A percentile compares a stretch with the other conserved stretches of the same genome.
phyloP scores from a whole-genome alignment of 30 jellyfish, hydroid and myxozoan species.

The Cassiopea xamachana region DNA sequence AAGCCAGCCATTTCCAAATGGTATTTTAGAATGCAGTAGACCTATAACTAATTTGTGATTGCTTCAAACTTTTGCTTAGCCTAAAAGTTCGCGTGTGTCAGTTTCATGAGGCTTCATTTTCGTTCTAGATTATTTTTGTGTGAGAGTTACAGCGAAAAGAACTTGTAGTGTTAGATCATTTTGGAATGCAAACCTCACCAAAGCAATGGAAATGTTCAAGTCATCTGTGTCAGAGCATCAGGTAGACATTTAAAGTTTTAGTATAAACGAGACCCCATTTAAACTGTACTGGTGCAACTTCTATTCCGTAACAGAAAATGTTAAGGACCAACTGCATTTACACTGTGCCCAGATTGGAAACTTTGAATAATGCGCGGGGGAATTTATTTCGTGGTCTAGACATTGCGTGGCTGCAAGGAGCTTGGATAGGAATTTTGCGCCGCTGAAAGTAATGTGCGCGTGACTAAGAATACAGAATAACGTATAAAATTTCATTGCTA shows the following conservation, averaged over 20 bases:
- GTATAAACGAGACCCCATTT: neutral
- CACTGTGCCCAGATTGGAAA: neutral
- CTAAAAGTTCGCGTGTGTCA: neutral
- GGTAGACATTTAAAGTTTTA: neutral
- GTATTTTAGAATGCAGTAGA: neutral
- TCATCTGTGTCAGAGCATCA: neutral
- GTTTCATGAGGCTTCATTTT: neutral
- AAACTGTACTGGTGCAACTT: too few species aligned
- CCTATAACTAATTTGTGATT: neutral
- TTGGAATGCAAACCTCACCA: slow-evolving; percentile 26
- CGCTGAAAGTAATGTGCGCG: neutral
- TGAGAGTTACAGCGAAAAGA: neutral
- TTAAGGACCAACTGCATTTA: too few species aligned
- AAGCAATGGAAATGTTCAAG: neutral
- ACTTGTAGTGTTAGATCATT: neutral
- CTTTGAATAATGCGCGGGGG: neutral
- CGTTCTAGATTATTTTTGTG: neutral
- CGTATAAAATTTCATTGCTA: neutral
- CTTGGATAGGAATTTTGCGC: too few species aligned
- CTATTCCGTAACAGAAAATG: too few species aligned
- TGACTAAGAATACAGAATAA: neutral
- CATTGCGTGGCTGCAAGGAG: too few species aligned
- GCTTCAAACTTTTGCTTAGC: neutral
- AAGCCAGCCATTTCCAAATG: neutral
- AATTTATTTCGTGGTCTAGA: neutral